Conservation (phyloP, 2,888 invertebrate species). For the Melolontha melolontha region DNA sequence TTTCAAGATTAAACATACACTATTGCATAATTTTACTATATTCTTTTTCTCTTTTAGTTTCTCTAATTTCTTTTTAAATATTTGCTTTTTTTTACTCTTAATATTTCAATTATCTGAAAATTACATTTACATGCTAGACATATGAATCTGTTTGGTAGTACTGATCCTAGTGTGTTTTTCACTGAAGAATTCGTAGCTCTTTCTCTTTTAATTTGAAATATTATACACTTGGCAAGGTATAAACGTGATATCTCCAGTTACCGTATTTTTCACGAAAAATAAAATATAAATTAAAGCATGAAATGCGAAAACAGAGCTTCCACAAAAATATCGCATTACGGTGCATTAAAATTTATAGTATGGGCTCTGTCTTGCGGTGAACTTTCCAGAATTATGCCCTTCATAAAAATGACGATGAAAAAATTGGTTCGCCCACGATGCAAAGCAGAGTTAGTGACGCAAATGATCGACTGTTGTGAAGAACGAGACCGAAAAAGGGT, state of each 20-base stretch:
- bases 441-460: conserved; percentile 34
- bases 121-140: too few relatives aligned
- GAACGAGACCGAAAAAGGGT: not conserved
- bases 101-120: too few relatives aligned
- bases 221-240: not conserved
- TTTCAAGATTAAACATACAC: too few relatives aligned
- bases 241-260: conserved; percentile 2
- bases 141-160: too few relatives aligned
- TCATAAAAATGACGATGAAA: conserved; percentile 23
- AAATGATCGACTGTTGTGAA: conserved; percentile 26
- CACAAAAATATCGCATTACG: conserved; percentile 25
- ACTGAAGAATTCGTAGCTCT: too few relatives aligned
- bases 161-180: too few relatives aligned
- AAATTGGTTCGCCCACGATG: conserved; percentile 18
- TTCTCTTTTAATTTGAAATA: too few relatives aligned
- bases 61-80: too few relatives aligned
- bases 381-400: conserved; percentile 21
- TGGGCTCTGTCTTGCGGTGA: conserved; percentile 14
- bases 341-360: conserved; percentile 22
- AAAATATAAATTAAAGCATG: conserved; percentile 18
- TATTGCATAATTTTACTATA: too few relatives aligned
- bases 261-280: not conserved
- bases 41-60: too few relatives aligned
- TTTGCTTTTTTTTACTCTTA: too few relatives aligned
- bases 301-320: conserved; percentile 16